phyloP scores from a whole-genome alignment of 1,140 invertebrate species.

The Drosophila nigromelanica region DNA sequence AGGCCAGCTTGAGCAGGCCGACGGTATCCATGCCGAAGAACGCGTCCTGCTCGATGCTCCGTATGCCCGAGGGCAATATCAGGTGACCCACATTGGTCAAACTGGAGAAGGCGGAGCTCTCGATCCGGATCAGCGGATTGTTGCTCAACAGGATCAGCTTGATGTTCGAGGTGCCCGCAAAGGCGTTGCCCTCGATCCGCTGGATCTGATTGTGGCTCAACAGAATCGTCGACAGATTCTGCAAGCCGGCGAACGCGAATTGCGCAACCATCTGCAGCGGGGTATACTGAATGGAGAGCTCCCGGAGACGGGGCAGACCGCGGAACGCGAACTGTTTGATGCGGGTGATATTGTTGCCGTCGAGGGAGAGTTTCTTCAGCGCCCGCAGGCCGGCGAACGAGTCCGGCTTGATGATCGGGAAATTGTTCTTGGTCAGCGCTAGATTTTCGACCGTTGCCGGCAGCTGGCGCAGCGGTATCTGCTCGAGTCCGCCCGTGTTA shows the following conservation, averaged over 20 bases:
- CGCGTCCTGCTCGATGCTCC: constrained; percentile 89
- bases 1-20: constrained; percentile 90
- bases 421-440: constrained; percentile 91
- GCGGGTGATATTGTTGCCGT: constrained; percentile 91
- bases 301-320: constrained; percentile 89
- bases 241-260: constrained; percentile 92
- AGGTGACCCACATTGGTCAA: constrained; percentile 90
- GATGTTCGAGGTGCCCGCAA: constrained; percentile 92
- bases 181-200: constrained; percentile 91
- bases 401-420: constrained; percentile 90
- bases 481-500: constrained; percentile 91
- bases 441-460: constrained; percentile 91
- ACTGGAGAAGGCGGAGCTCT: constrained; percentile 91
- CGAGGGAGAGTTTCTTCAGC: constrained; percentile 89
- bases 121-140: constrained; percentile 90
- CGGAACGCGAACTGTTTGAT: constrained; percentile 93
- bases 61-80: constrained; percentile 90
- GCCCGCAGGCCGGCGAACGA: constrained; percentile 90
- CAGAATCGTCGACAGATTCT: constrained; percentile 90
- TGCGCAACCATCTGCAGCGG: constrained; percentile 89
- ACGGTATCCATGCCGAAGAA: constrained; percentile 92
- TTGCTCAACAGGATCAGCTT: constrained; percentile 89
- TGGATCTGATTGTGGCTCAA: constrained; percentile 91
- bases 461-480: constrained; percentile 89
- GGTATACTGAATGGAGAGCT: constrained; percentile 92